Evolutionary conservation across 2,113 vertebrate species (phyloP), one percentile per base, ranked within the genome.

Genomic region (Sclerurus mexicanus): DNA sequence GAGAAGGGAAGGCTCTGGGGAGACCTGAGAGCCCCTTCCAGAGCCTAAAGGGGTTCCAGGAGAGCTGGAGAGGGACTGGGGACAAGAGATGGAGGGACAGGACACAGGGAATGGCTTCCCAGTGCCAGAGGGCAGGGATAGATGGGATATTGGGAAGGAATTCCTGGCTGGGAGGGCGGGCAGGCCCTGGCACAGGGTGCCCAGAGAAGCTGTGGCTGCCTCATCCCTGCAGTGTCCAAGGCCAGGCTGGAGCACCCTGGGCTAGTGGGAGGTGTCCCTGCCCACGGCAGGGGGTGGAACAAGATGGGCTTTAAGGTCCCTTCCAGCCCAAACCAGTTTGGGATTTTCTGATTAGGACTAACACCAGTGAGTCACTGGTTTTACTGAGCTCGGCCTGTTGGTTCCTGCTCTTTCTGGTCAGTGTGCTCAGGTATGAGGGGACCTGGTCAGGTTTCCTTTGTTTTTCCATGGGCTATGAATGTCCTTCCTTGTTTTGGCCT

Each of bases 201-300:
- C 33, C 77, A 89, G 59, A 74, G 68, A 14, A 74, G 87, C 87
- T 82, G 77, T 7, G 87, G 60, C 78, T 89, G 78, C 77, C 46
- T 46, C 78, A 35, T 35, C 62, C 39, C 71, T 68, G 71, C n/a
- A 62, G 35, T 83, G 47, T 0, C 55, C 71, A 19, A 42, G 21
- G 79, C 47, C 63, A 35, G 55, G 55, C 0, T 69, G 59, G 69
- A 62, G 31, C 2, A 5, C 10, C 11, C 55, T 52, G 60, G 12
- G 27, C 6, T 19, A 1, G 12, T 62, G 63, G 24, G 13, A 69
- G 21, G 30, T 89, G 30, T 75, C 46, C 11, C 39, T 47, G 55
- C 40, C 77, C 13, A 27, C 53, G 62, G 47, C n/a, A 62, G 46
- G 46, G 42, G 28, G 17, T 83, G 72, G 40, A 12, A 62, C 30